Conservation (phyloP, 2,113 vertebrate genomes). For the Ploceus nigricollis region DNA sequence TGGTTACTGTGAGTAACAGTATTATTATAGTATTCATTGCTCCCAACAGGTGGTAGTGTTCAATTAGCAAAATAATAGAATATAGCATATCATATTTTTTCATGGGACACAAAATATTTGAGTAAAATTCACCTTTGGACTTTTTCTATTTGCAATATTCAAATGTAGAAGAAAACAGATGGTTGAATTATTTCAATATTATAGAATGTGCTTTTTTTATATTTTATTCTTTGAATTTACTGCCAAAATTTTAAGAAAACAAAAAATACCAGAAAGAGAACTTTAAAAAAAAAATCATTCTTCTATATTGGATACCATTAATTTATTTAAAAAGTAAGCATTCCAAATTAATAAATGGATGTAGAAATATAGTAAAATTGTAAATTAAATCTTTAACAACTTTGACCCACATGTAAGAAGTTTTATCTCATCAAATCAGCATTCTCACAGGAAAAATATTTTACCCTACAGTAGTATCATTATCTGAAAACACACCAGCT, state of each 20-base stretch:
- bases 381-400: background rate
- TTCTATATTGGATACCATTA: background rate
- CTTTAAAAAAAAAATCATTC: background rate
- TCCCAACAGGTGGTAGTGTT: background rate
- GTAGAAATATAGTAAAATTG: background rate
- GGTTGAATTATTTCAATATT: background rate
- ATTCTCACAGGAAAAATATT: background rate
- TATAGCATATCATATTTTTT: background rate
- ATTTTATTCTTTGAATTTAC: background rate
- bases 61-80: background rate
- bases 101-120: background rate
- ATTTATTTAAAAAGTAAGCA: background rate
- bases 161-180: background rate
- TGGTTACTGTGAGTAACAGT: background rate
- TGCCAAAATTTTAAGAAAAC: background rate
- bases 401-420: background rate
- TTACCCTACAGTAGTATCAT: background rate
- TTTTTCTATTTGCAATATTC: background rate
- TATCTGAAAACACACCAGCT: background rate
- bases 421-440: background rate
- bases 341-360: background rate
- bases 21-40: background rate
- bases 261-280: background rate
- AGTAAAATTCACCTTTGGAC: background rate
- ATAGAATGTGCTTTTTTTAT: background rate